Evolutionary conservation across 2,113 vertebrate genomes (phyloP).

Genomic region (Limanda limanda): DNA sequence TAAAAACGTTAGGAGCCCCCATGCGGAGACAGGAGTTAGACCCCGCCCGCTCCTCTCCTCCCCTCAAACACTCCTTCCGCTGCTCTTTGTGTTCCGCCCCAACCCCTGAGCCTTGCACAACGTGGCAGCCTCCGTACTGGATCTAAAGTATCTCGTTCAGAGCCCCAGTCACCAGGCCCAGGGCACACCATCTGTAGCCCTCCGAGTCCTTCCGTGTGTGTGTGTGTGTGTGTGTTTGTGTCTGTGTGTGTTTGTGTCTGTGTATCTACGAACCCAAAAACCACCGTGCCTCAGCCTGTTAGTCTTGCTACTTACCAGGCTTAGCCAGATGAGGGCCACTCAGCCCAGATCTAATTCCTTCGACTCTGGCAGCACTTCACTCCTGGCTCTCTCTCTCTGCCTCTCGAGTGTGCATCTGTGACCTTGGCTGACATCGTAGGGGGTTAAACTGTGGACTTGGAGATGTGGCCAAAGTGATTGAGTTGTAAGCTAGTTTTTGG

Average conservation of each 20-base stretch:
- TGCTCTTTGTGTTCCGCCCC: constrained; percentile 56
- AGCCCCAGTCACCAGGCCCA: constrained; percentile 70
- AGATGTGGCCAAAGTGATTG: constrained; percentile 71
- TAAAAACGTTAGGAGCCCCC: constrained; percentile 63
- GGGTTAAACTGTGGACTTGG: constrained; percentile 77
- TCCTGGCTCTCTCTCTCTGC: constrained; percentile 62
- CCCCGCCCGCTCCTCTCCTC: constrained; percentile 31
- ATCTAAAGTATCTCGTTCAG: constrained; percentile 71
- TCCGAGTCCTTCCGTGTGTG: constrained; percentile 68
- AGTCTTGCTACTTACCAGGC: constrained; percentile 79
- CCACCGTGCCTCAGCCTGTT: constrained; percentile 76
- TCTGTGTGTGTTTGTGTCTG: constrained; percentile 24
- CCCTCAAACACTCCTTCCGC: constrained; percentile 63
- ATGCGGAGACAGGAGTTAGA: constrained; percentile 27
- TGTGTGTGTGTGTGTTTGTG: constrained; percentile 4
- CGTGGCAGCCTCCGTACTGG: constrained; percentile 60
- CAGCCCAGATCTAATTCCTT: constrained; percentile 77
- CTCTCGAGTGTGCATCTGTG: constrained; percentile 75
- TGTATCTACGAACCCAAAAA: constrained; percentile 63
- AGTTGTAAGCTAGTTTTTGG: constrained; percentile 75
- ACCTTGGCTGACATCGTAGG: constrained; percentile 73
- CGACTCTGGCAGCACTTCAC: constrained; percentile 75
- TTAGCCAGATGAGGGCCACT: constrained; percentile 80
- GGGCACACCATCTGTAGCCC: constrained; percentile 78
- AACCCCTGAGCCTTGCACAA: constrained; percentile 60